Percentiles rank a stretch among this genome's conserved stretches.
Conservation (phyloP, 2,888 invertebrate genomes). For the Malthinus flaveolus region DNA sequence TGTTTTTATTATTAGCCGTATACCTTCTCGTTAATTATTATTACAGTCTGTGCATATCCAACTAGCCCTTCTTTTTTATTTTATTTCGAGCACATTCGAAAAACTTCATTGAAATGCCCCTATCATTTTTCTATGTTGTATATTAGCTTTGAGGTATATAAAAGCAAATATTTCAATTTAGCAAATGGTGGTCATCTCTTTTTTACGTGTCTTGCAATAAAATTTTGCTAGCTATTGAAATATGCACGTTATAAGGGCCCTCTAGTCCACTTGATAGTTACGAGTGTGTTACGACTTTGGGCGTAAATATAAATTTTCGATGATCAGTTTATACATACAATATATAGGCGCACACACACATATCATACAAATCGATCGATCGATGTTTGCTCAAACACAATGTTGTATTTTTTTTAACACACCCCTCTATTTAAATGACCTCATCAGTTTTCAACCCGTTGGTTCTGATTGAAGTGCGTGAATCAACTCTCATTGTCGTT, state of each 20-base stretch:
- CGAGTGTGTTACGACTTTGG: constrained; percentile 32
- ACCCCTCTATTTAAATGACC: constrained; percentile 42
- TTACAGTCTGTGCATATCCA: too few relatives aligned
- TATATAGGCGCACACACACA: constrained; percentile 10
- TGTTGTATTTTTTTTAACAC: constrained; percentile 27
- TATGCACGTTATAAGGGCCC: constrained; percentile 31
- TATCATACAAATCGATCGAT: constrained; percentile 18
- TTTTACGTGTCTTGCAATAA: constrained; percentile 36
- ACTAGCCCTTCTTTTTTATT: too few relatives aligned
- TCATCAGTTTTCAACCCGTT: constrained; percentile 49
- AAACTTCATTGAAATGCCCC: too few relatives aligned
- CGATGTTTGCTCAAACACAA: constrained; percentile 25
- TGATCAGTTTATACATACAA: constrained; percentile 21
- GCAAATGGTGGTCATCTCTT: constrained; percentile 30
- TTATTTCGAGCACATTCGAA: too few relatives aligned
- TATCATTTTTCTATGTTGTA: too few relatives aligned
- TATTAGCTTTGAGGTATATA: not conserved
- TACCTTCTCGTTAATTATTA: too few relatives aligned
- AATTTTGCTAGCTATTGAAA: constrained; percentile 37
- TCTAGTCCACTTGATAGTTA: constrained; percentile 30
- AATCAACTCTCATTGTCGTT: constrained; percentile 47
- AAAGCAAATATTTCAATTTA: constrained; percentile 34
- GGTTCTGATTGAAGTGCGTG: constrained; percentile 48
- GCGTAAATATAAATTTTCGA: constrained; percentile 27
- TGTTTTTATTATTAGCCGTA: too few relatives aligned